Evolutionary conservation across 1,140 invertebrate species (phyloP), one percentile per base, ranked within the genome.

Genomic region (Drosophila santomea): DNA sequence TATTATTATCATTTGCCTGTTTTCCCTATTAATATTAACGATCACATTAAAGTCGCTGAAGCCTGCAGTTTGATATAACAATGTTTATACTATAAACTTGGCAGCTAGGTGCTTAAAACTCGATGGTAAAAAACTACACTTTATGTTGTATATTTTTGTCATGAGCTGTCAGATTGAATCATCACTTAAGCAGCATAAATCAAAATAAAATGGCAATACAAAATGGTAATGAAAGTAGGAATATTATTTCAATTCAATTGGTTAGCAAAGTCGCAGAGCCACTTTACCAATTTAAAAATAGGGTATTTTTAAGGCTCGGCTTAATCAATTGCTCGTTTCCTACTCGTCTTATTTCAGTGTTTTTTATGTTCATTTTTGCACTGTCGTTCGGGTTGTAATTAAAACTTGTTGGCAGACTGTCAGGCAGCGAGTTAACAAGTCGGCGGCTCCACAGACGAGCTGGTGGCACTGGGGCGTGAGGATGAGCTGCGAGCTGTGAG

Each of bases 401-500:
- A 88, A 88, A 86, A 86, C 74, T 86, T 86, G 82, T 85, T 85
- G 83, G 82, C 82, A 85, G 82, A 85, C 82, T 85, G 82, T 88
- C 83, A 88, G 83, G 83, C 82, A 86, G 75, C 84, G 71, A 83
- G 83, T 88, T 88, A 88, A 86, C 83, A 86, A 86, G 83, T 86
- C 83, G 83, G 79, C 83, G 62, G 84, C 83, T 67, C 81, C 81
- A 85, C 63, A 84, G 45, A 60, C 25, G 41, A 38, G 41, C 3
- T 32, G 36, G 28, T n/a, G 35, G 28, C 39, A 32, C 32, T 2
- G 48, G 15, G 20, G 41, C 15, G 38, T 2, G 48, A 10, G 25
- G 44, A 38, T 35, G 47, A 43, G 8, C 36, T 32, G 8, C 10
- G 45, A 51, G 44, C 60, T 32, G 32, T 3, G 45, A 51, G 44